Evolutionary conservation across 2,113 vertebrate genomes (phyloP).

Genomic region (Leucosticte australis): DNA sequence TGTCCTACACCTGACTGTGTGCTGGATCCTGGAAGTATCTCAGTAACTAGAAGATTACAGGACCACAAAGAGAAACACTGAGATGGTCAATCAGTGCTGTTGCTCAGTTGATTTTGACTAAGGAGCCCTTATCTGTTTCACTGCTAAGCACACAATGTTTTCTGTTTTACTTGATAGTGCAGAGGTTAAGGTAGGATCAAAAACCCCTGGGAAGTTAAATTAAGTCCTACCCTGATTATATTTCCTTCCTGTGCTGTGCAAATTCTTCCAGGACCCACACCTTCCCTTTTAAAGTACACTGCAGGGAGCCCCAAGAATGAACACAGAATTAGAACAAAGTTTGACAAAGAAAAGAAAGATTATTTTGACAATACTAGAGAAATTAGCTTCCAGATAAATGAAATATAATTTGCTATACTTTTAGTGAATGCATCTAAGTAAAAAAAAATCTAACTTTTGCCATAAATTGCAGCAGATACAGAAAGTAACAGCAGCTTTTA

Average conservation of each 20-base stretch:
- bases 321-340: neutral
- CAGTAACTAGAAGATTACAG: neutral
- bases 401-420: constrained; percentile 11
- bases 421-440: neutral
- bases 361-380: constrained; percentile 13
- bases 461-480: neutral
- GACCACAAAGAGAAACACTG: neutral
- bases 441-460: neutral
- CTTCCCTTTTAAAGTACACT: constrained; percentile 24
- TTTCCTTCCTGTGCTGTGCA: constrained; percentile 53
- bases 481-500: neutral
- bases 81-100: neutral
- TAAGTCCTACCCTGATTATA: constrained; percentile 7
- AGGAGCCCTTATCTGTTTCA: neutral
- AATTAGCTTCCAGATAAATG: constrained; percentile 11
- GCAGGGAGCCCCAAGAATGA: neutral
- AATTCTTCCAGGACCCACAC: constrained; percentile 28
- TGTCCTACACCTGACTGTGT: neutral
- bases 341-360: neutral
- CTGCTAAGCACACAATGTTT: neutral
- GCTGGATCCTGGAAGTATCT: neutral
- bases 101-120: neutral
- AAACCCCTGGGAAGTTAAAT: constrained; percentile 12
- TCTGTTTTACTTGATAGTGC: neutral
- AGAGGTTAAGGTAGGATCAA: constrained; percentile 31